phyloP scores from a whole-genome alignment of 2,113 vertebrate species.

The Toxostoma redivivum region DNA sequence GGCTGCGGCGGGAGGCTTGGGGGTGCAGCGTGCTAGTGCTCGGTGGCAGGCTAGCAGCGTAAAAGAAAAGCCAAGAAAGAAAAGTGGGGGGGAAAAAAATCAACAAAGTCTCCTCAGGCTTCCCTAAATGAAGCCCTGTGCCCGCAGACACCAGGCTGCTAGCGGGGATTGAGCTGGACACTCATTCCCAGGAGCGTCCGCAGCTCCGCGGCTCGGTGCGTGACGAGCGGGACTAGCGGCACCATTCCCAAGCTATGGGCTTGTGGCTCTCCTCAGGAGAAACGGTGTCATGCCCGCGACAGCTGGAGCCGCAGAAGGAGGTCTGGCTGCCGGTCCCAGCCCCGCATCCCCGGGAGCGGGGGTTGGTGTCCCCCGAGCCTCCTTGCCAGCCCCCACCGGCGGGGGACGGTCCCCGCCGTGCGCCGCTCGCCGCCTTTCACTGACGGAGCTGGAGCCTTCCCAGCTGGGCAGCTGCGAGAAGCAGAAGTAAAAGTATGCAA shows the following conservation, averaged over 20 bases:
- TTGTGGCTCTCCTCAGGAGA: background rate
- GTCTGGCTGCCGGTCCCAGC: background rate
- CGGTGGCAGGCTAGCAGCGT: background rate
- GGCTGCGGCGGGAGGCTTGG: background rate
- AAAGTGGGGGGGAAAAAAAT: rapidly evolving
- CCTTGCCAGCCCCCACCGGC: background rate
- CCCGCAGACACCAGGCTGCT: background rate
- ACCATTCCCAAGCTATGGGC: rapidly evolving
- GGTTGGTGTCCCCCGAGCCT: background rate
- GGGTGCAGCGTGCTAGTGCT: background rate
- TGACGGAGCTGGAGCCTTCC: background rate
- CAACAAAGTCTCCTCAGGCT: background rate
- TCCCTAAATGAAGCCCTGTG: background rate
- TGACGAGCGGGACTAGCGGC: background rate
- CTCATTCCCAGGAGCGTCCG: no score
- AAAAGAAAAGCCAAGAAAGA: background rate
- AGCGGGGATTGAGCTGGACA: background rate
- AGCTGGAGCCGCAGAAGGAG: background rate
- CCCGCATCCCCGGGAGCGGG: background rate
- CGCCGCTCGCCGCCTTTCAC: background rate
- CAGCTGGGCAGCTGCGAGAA: background rate
- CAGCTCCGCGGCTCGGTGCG: background rate
- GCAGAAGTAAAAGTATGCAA: background rate
- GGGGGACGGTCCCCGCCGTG: background rate
- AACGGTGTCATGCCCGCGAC: background rate